A percentile compares a stretch with the other conserved stretches of the same genome.
phyloP scores from a whole-genome alignment of 2,797 vertebrate genomes.

The Chiroxiphia lanceolata region DNA sequence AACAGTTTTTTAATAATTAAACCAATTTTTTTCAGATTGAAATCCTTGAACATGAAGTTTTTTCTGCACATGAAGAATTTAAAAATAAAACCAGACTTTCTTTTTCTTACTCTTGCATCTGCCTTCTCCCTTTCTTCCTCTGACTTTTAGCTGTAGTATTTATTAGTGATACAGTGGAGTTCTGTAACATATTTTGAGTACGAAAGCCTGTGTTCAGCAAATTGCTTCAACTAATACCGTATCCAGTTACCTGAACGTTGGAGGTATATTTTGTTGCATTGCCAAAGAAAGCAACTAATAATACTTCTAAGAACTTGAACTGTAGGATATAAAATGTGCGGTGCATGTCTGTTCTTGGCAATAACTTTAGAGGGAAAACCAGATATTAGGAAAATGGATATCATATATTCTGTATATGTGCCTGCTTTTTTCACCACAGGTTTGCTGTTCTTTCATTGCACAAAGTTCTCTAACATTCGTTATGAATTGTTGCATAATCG shows the following conservation, averaged over 20 bases:
- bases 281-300: conserved; percentile 77
- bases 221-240: conserved; percentile 64
- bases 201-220: conserved; percentile 75
- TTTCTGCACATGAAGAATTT: not conserved
- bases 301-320: conserved; percentile 70
- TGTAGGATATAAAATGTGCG: conserved; percentile 49
- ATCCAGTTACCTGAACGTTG: conserved; percentile 75
- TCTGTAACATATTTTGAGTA: conserved; percentile 53
- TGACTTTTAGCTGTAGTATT: conserved; percentile 14
- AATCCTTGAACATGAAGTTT: not conserved
- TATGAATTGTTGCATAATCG: not conserved
- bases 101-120: not conserved
- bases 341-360: conserved; percentile 53
- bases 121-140: not conserved
- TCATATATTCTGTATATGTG: not conserved
- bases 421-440: not conserved
- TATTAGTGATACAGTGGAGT: conserved; percentile 38
- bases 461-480: not conserved
- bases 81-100: not conserved
- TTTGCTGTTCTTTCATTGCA: not conserved
- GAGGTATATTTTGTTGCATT: conserved; percentile 69
- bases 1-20: conserved; percentile 2
- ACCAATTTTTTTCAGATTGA: not conserved
- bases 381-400: conserved; percentile 66
- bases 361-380: conserved; percentile 28